Evolutionary conservation across 2,888 invertebrate species (phyloP), one percentile per base, ranked within the genome.

Genomic region (Drosophila gaucha): DNA sequence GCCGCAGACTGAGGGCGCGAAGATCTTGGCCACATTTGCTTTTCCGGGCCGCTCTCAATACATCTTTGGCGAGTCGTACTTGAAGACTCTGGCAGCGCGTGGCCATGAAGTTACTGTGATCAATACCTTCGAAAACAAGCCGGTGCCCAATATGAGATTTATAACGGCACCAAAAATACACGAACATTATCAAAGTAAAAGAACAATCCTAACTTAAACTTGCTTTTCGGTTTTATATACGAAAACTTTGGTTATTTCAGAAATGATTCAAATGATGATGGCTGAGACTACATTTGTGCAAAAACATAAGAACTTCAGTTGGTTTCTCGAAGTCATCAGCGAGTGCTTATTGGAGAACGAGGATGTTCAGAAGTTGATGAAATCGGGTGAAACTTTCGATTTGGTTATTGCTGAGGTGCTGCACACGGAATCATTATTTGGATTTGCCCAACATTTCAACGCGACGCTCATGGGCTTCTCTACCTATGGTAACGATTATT

Each of bases 61-160:
- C 9, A 60, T 60, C 6, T 60, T 47, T 16, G 60, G 47, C n/a
- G 60, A 60, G 87, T 3, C 80, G 75, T 84, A 70, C 26, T 9
- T 82, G 8, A 80, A 80, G 22, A 18, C 28, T 0, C 10, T 62
- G 36, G 91, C 91, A 0, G 67, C 78, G 0, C 74, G 79, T 2
- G 92, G 92, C 1, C 92, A 92, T 70, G 78, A 92, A 35, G 71
- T 92, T 0, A 91, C 90, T 1, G 84, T 91, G 2, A 88, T 91
- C 6, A 86, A 82, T 10, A 16, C 86, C 0, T 72, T 83, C 10
- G 56, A 63, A 1, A 78, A 73, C 10, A 71, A 74, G 6, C 65
- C 72, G 0, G 39, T 54, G 1, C 33, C 56, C 0, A 88, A 88
- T 38, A 72, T 86, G 16, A 51, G 78, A 10, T 88, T 76, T 18